Evolutionary conservation across 2,113 vertebrate genomes (phyloP), one percentile per base, ranked within the genome.

Genomic region (Chauna torquata): DNA sequence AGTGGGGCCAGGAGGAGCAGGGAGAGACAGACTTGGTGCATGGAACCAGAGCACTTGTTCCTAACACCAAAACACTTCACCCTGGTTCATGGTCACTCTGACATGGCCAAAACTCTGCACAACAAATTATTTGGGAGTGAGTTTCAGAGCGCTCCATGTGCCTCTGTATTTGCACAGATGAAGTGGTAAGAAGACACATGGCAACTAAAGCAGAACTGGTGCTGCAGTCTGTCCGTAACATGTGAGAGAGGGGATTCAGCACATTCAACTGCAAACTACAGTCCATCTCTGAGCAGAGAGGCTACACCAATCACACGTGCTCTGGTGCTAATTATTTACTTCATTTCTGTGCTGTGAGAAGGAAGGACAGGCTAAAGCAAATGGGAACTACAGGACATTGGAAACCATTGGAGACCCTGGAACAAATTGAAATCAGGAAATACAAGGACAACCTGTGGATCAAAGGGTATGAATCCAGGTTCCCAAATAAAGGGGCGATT

Each of bases 401-500:
- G 68, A 65, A 34, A 52, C 3, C 4, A 40, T 47, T 49, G 49
- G 8, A 4, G 15, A 11, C 49, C 52, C 52, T 23, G 54, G 64
- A 76, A 83, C 8, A n/a, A 89, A 54, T 3, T 34, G 55, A 65
- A n/a, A 38, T 52, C 34, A 16, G 79, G 61, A 86, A 94, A 82
- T 18, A 7, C 27, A 76, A 49, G 80, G 81, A 74, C 32, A 78
- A 68, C n/a, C 9, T 19, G 34, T 45, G 59, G 79, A 88, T 93
- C 82, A 92, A 92, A 95, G 86, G 76, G 58, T 75, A 47, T 36
- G 47, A 61, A 92, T 71, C 62, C 87, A 82, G 66, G 42, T 80
- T 83, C 82, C 70, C 88, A 90, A 70, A 57, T 94, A 79, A 77
- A 94, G 86, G 87, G 58, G 95, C 86, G 92, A 94, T 95, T 91